These are phyloP conservation scores for Lordiphosa fenestrarum DNA, from an alignment of 2,888 invertebrate species.

Conservation along the genomic window DNA sequence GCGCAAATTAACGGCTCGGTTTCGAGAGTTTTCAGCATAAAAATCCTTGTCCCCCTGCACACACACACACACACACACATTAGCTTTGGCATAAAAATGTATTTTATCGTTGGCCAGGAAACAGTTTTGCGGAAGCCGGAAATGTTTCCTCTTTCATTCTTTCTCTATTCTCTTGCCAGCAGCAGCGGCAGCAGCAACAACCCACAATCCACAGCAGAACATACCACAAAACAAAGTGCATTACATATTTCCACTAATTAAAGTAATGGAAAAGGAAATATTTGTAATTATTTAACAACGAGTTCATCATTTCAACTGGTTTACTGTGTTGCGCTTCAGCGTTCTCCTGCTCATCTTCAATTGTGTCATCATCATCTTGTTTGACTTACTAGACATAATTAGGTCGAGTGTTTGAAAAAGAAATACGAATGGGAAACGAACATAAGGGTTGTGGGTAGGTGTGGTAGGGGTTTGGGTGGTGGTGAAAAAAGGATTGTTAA, in stretches of 20 bases:
- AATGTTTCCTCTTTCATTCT: conserved; percentile 67
- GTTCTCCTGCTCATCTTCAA: conserved; percentile 1
- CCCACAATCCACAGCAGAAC: conserved; percentile 5
- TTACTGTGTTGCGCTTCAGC: conserved; percentile 22
- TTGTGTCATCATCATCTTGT: conserved; percentile 27
- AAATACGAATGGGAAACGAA: neutral
- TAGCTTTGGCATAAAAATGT: conserved; percentile 68
- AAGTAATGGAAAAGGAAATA: conserved; percentile 64
- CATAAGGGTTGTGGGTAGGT: neutral
- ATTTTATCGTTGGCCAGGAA: conserved; percentile 75
- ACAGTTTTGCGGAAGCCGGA: conserved; percentile 73
- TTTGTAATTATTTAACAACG: conserved; percentile 52
- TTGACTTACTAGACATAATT: conserved; percentile 37
- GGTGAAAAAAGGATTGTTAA: too few species aligned
- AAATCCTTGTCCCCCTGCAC: conserved; percentile 17
- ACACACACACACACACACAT: conserved; percentile 33
- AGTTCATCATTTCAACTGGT: conserved; percentile 35
- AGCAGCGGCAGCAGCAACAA: too few species aligned
- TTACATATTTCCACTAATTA: conserved; percentile 70
- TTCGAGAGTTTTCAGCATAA: conserved; percentile 34
- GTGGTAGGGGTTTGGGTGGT: too few species aligned
- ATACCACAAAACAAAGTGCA: conserved; percentile 43
- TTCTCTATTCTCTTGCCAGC: conserved; percentile 17
- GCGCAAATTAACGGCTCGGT: conserved; percentile 64
- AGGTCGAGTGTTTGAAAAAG: conserved; percentile 39